phyloP scores from a whole-genome alignment of 2,797 vertebrate genomes.

The Lates japonicus region DNA sequence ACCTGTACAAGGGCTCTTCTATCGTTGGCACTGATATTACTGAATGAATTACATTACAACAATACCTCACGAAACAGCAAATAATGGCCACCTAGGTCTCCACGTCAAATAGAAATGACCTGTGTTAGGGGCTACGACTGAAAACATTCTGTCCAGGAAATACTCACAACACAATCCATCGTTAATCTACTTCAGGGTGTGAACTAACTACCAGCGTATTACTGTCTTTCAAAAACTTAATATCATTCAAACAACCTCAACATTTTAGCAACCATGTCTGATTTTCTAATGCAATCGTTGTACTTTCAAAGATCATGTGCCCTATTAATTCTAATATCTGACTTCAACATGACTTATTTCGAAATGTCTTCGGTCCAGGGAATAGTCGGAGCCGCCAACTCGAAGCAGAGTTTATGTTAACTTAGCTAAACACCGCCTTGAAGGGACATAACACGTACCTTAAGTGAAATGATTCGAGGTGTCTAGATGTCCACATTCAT shows the following conservation, averaged over 20 bases:
- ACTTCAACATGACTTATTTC: conserved; percentile 39
- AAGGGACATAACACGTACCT: conserved; percentile 59
- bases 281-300: fast-evolving
- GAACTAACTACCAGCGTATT: not conserved
- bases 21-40: too few relatives aligned
- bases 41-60: not conserved
- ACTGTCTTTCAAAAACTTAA: fast-evolving
- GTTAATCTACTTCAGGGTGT: conserved; percentile 16
- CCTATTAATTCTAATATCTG: not conserved
- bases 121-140: not conserved
- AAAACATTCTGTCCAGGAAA: conserved; percentile 26
- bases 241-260: not conserved
- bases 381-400: conserved; percentile 71
- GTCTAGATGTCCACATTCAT: conserved; percentile 62
- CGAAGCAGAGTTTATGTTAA: conserved; percentile 48
- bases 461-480: conserved; percentile 23
- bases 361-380: conserved; percentile 49
- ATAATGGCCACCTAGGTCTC: fast-evolving
- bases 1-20: not conserved
- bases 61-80: not conserved
- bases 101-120: not conserved
- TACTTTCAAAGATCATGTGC: fast-evolving
- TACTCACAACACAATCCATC: conserved; percentile 30
- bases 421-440: not conserved
- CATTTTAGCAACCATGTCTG: not conserved